A percentile compares a stretch with the other conserved stretches of the same genome.
These are phyloP conservation scores for Dendrocincla fuliginosa DNA, from an alignment of 2,797 vertebrate species.

Conservation along the genomic window DNA sequence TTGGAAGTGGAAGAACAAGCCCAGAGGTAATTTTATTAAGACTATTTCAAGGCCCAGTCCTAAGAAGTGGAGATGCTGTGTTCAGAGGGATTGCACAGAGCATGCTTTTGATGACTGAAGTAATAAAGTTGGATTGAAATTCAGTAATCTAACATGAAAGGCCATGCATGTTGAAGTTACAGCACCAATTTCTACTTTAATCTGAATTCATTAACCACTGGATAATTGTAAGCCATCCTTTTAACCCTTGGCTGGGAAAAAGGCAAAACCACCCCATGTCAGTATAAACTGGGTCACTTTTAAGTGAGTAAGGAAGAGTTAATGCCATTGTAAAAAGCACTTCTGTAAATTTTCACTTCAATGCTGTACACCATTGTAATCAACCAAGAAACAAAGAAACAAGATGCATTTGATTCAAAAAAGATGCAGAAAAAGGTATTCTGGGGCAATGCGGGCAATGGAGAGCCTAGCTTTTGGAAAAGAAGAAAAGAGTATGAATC, in stretches of 20 bases:
- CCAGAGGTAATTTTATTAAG: not conserved
- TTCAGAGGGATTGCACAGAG: not conserved
- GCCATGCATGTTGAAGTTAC: not conserved
- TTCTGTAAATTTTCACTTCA: not conserved
- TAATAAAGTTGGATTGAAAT: constrained; percentile 10
- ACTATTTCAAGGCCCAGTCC: not conserved
- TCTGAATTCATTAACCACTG: not conserved
- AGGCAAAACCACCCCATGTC: not conserved
- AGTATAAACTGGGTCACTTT: not conserved
- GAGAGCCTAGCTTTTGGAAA: not conserved
- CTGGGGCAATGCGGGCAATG: not conserved
- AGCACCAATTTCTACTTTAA: constrained; percentile 20
- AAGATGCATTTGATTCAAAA: not conserved
- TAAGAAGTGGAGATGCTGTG: not conserved
- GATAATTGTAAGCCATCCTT: not conserved
- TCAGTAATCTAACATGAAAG: constrained; percentile 24
- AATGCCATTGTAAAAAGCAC: not conserved
- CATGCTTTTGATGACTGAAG: constrained; percentile 1
- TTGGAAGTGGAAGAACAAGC: constrained; percentile 2
- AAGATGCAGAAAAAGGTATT: not conserved
- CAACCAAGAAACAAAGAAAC: not conserved
- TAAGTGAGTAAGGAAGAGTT: not conserved
- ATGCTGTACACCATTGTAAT: not conserved
- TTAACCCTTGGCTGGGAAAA: not conserved
- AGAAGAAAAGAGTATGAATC: not conserved